Base-by-base conservation (phyloP, 1,140 invertebrate genomes). In the Bombyx mandarina region DNA sequence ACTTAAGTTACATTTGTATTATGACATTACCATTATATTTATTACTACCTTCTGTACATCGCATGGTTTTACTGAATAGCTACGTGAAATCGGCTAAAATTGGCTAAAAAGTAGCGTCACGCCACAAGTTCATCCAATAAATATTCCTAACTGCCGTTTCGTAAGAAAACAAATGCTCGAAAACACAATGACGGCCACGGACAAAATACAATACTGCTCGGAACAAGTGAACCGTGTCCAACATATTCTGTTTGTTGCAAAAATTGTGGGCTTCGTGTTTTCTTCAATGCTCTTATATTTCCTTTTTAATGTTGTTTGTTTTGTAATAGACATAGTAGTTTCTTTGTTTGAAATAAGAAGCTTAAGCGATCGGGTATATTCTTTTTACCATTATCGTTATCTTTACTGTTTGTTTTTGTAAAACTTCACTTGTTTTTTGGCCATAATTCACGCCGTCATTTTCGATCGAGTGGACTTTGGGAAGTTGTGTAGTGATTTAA, bases 121-220 rank as follows among this genome's bases (percentile, higher is more conserved):
- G 77, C 75, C 71, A 76, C 81, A 86, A 86, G 75, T 86, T 86
- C 72, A 69, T 66, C 70, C 75, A 79, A 86, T 86, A 86, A 86
- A 86, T 86, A 84, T 84, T 74, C 75, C 73, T 82, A 84, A 84
- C 79, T 82, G 78, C 79, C 72, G 70, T 73, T 79, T 75, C 68
- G 79, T 75, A 82, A 84, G 79, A 77, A 86, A 86, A 79, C 75
- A 74, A 86, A 80, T 79, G 75, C 79, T 82, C 74, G 75, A 82
- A 76, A 84, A 82, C 78, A 84, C 75, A 80, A 76, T 82, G 77
- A 80, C 81, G 72, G 75, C 71, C 69, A 62, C 51, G 62, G 58
- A 73, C 71, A 72, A 78, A 72, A 78, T 63, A 81, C 79, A 82
- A 85, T 81, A 82, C 76, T 77, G 75, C 70, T 69, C 53, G 61